phyloP scores from a whole-genome alignment of 1,140 invertebrate genomes.

The Lordiphosa collinella region DNA sequence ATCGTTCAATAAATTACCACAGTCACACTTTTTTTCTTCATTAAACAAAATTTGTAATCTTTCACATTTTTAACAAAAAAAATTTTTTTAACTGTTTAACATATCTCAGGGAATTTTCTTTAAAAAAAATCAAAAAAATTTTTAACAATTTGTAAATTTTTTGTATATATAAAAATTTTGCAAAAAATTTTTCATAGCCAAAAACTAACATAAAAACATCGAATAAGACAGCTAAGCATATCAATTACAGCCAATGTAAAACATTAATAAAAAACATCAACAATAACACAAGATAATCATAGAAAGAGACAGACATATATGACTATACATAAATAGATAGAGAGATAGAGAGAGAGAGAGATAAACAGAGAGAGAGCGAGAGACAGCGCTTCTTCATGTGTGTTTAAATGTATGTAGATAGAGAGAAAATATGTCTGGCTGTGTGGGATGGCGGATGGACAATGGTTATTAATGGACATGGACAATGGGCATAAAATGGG shows the following conservation, averaged over 20 bases:
- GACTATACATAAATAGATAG: background rate
- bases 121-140: conserved; percentile 3
- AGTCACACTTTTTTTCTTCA: too few species aligned
- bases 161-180: background rate
- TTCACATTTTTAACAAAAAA: too few species aligned
- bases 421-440: conserved; percentile 7
- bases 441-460: conserved; percentile 56
- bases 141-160: background rate
- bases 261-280: conserved; percentile 1
- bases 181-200: conserved; percentile 18
- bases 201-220: conserved; percentile 5
- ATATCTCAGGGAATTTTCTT: too few species aligned
- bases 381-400: conserved; percentile 18
- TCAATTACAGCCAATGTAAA: conserved; percentile 13
- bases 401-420: conserved; percentile 10
- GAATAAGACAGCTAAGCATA: conserved; percentile 4
- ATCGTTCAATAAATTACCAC: too few species aligned
- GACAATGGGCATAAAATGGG: conserved; percentile 34
- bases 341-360: conserved; percentile 7
- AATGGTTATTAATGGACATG: conserved; percentile 58
- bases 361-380: conserved; percentile 35
- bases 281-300: background rate
- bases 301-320: conserved; percentile 2
- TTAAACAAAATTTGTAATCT: too few species aligned
- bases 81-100: too few species aligned